phyloP scores from a whole-genome alignment of 2,113 vertebrate genomes.

The Suricata suricatta region DNA sequence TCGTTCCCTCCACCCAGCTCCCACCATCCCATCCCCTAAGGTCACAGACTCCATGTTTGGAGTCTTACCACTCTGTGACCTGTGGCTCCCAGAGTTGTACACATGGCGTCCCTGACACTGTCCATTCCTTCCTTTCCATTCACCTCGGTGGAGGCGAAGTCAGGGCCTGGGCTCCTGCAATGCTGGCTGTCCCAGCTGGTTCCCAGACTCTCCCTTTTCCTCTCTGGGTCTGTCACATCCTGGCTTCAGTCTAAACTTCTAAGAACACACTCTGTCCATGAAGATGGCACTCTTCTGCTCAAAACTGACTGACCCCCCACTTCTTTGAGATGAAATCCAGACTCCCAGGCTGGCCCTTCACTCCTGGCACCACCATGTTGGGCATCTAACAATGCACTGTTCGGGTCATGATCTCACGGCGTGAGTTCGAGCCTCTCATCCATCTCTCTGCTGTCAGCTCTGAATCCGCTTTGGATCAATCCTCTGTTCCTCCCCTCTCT shows the following conservation, averaged over 20 bases:
- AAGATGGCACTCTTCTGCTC: background rate
- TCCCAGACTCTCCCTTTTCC: background rate
- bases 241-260: background rate
- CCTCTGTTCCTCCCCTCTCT: too few species aligned
- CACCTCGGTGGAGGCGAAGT: rapidly evolving
- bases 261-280: background rate
- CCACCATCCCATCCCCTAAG: background rate
- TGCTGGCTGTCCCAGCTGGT: background rate
- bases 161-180: background rate
- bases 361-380: background rate
- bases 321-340: background rate
- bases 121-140: background rate
- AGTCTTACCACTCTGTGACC: rapidly evolving
- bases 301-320: rapidly evolving
- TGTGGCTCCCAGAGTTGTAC: too few species aligned
- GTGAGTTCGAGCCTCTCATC: too few species aligned
- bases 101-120: background rate
- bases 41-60: too few species aligned
- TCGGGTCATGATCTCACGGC: too few species aligned
- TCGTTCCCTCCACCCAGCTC: background rate
- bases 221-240: background rate
- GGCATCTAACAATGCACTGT: background rate
- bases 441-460: too few species aligned
- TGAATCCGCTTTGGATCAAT: too few species aligned
- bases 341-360: background rate